phyloP scores from a whole-genome alignment of 2,888 invertebrate species.

The Laspeyria flexula region DNA sequence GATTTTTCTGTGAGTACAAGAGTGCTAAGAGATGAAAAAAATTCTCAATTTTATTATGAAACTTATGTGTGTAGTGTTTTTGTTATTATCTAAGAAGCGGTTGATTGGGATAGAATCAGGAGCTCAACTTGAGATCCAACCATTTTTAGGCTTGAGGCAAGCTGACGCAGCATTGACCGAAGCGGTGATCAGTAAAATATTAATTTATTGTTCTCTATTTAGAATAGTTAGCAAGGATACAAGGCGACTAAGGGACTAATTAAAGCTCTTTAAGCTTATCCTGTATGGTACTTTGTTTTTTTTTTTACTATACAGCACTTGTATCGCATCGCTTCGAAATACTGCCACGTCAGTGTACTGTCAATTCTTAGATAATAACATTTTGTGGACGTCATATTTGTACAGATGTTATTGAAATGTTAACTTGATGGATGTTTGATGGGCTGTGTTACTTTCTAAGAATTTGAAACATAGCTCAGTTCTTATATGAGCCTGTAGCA shows the following conservation, averaged over 20 bases:
- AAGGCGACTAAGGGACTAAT: too few relatives aligned
- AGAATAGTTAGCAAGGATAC: too few relatives aligned
- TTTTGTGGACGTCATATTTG: neutral
- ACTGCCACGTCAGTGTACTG: neutral
- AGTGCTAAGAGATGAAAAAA: neutral
- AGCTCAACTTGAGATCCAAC: neutral
- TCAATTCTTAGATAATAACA: neutral
- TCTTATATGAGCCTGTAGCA: neutral
- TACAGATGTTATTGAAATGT: neutral
- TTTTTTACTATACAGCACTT: too few relatives aligned
- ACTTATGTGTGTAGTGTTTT: neutral
- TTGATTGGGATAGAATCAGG: neutral
- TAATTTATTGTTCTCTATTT: too few relatives aligned
- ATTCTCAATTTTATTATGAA: neutral
- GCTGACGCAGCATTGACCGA: neutral
- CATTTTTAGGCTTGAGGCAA: neutral
- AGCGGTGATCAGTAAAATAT: too few relatives aligned
- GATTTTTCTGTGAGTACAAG: too few relatives aligned
- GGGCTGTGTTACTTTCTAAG: slow-evolving; percentile 26
- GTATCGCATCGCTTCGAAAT: too few relatives aligned
- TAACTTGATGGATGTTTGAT: slow-evolving; percentile 9
- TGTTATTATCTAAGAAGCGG: neutral
- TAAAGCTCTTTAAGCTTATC: too few relatives aligned
- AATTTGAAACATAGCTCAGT: neutral
- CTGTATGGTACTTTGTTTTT: too few relatives aligned